Base-by-base conservation (phyloP, 2,888 invertebrate species). In the Agonum fuliginosum region DNA sequence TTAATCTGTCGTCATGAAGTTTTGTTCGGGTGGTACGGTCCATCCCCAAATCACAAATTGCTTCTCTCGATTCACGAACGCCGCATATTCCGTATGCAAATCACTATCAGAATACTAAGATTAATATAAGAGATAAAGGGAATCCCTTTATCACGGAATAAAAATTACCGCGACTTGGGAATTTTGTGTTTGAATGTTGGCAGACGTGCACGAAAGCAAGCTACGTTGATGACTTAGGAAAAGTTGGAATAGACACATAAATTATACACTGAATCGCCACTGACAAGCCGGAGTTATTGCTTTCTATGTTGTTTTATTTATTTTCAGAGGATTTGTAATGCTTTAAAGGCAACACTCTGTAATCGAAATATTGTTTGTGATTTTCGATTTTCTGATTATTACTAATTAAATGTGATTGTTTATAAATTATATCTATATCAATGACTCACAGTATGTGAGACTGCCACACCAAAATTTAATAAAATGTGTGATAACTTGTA, bases 51-150 rank as follows among this genome's bases (percentile, higher is more conserved):
- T 65, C 37, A 37, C 37, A 65, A 65, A 65, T 65, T 65, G 65
- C 8, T 37, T 37, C 10, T 46, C 8, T n/a, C 6, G n/a, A 46
- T 46, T 46, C 3, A 46, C 14, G 65, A 20, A 65, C n/a, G 17
- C 14, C 3, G 14, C 14, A 24, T 58, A 65, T 37, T 65, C 17
- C 17, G 6, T 65, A 65, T 65, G 65, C 65, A 65, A 65, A 65
- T 65, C 37, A 65, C 14, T 37, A 65, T 65, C 65, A 37, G 19
- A 37, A 65, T 0, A 19, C 34, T 3, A 19, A 65, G 65, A 65
- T 65, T 65, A 65, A 65, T 65, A 65, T 20, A 19, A 19, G 37
- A 65, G 65, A 65, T 65, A 65, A 65, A 65, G 65, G 37, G 37
- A 34, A 37, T 65, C 58, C 30, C 27, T 58, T 10, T 3, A 48